Base-by-base conservation (phyloP, 2,113 vertebrate species). In the Colaptes auratus region DNA sequence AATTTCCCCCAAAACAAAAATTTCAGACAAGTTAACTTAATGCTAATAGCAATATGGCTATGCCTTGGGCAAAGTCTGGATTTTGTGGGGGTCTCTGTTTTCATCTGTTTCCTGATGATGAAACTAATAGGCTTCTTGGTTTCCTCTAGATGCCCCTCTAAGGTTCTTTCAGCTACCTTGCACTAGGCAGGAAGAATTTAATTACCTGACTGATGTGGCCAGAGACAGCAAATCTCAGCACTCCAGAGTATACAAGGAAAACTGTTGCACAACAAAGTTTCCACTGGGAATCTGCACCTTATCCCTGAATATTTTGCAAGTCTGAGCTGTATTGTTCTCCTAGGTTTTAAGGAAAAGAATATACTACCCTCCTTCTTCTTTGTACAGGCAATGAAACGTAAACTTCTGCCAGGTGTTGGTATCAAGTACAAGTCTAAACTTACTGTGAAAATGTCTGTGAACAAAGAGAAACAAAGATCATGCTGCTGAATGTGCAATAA, bases 1-100 rank as follows among this genome's bases (percentile, higher is more conserved):
- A 44, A 59, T 28, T 9, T 39, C 4, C 23, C 12, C 6, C 2
- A 10, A 39, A 12, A 39, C 11, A 0, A 5, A 46, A 39, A 9
- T 5, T 27, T 33, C 28, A 39, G 9, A 7, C 59, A 10, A 15
- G 10, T 80, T 9, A 84, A 44, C 10, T 33, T 65, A 76, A 74
- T 55, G 12, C 0, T 88, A 53, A 52, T 19, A 48, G 25, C 21
- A 61, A 25, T 6, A 30, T 50, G 10, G 5, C 4, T 71, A 65
- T 33, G 19, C 11, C 33, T 76, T 36, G 18, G 36, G 23, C 12
- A 66, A 60, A n/a, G 6, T 48, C n/a, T 4, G 3, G 7, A 31
- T 75, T 83, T 87, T 52, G 48, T 1, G 0, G 28, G 39, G 24
- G 33, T 56, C 5, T 66, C 46, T 44, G 3, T 72, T 90, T 58